A percentile compares a stretch with the other conserved stretches of the same genome.
Evolutionary conservation across 2,113 vertebrate species (phyloP).

Genomic region (Ifrita kowaldi): DNA sequence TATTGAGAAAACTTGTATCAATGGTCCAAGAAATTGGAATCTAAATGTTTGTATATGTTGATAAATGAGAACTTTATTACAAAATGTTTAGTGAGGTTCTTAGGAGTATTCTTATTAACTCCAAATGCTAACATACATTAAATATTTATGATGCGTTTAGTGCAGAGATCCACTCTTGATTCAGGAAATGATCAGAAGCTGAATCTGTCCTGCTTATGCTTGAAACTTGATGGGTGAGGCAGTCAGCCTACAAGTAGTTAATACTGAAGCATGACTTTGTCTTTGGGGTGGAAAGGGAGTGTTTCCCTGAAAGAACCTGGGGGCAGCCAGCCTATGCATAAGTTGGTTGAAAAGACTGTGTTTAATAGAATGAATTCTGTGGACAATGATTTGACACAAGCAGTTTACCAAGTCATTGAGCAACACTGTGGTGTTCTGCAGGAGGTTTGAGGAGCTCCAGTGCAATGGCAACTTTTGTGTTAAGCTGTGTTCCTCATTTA

Average conservation of each 20-base stretch:
- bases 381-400: background rate
- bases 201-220: background rate
- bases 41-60: slow-evolving; percentile 19
- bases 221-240: background rate
- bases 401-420: background rate
- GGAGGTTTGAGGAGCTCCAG: background rate
- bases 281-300: background rate
- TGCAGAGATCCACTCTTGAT: background rate
- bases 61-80: background rate
- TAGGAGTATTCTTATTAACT: background rate
- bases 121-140: background rate
- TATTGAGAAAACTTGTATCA: slow-evolving; percentile 38
- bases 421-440: background rate
- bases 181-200: background rate
- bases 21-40: slow-evolving; percentile 37
- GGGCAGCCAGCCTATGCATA: background rate
- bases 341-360: background rate
- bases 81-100: background rate
- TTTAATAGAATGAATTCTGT: background rate
- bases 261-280: background rate
- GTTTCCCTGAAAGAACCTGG: background rate
- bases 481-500: background rate
- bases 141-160: background rate
- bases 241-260: background rate
- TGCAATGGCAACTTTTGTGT: background rate